These are phyloP conservation scores for Ectobius pallidus DNA, from an alignment of 2,888 invertebrate species.

Conservation along the genomic window DNA sequence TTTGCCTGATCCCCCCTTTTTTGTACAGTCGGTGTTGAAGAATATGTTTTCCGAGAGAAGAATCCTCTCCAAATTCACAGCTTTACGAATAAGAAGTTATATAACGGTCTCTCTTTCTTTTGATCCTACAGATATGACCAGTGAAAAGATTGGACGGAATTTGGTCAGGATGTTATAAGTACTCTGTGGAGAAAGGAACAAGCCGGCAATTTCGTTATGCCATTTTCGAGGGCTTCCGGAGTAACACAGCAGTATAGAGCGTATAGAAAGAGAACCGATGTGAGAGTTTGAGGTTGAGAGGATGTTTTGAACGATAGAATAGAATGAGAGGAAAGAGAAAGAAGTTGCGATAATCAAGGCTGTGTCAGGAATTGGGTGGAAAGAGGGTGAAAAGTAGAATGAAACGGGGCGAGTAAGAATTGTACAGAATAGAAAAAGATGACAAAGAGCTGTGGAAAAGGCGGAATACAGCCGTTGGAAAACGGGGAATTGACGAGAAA, in stretches of 20 bases:
- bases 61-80: too few relatives aligned
- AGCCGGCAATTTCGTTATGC: slow-evolving; percentile 12
- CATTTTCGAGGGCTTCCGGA: slow-evolving; percentile 4
- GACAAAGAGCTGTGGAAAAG: not conserved
- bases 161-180: slow-evolving; percentile 12
- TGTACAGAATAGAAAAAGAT: not conserved
- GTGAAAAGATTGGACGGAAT: not conserved
- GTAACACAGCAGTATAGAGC: not conserved
- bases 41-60: too few relatives aligned
- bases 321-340: not conserved
- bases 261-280: slow-evolving; percentile 10
- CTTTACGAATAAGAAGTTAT: too few relatives aligned
- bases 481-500: slow-evolving; percentile 16
- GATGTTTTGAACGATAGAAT: slow-evolving; percentile 22
- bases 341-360: not conserved
- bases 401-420: too few relatives aligned
- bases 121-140: too few relatives aligned
- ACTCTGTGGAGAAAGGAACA: not conserved
- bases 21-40: too few relatives aligned
- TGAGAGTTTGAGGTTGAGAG: not conserved
- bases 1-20: too few relatives aligned
- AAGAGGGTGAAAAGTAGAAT: too few relatives aligned
- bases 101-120: too few relatives aligned
- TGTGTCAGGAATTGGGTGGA: not conserved
- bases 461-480: not conserved